phyloP scores from a whole-genome alignment of 1,140 invertebrate species.

The Contarinia nasturtii region DNA sequence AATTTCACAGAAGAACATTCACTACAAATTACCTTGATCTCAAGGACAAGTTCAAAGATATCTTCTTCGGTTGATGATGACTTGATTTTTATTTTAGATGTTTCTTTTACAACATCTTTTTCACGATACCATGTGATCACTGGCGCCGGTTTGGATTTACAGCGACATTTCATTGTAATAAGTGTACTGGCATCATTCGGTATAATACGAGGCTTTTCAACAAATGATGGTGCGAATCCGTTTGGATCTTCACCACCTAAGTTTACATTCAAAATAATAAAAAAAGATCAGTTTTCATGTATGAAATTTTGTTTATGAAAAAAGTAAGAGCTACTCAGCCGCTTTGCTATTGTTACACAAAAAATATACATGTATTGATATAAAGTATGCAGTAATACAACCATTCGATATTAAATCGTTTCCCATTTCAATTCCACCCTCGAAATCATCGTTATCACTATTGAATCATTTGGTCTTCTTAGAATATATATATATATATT shows the following conservation, averaged over 20 bases:
- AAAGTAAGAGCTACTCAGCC: no score
- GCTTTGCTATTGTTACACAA: no score
- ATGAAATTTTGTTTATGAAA: no score
- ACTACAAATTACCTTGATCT: conserved; percentile 50
- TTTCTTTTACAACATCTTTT: conserved; percentile 63
- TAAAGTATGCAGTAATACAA: no score
- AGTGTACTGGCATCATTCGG: conserved; percentile 89
- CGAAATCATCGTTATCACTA: no score
- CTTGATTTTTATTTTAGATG: conserved; percentile 69
- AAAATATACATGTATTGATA: no score
- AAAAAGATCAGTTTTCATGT: no score
- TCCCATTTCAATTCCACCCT: no score
- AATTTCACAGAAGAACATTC: not conserved
- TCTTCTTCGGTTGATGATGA: conserved; percentile 57
- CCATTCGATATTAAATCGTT: no score
- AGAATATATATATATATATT: no score
- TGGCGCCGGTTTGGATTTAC: conserved; percentile 80
- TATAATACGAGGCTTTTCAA: conserved; percentile 93
- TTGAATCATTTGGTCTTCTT: no score
- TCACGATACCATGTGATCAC: conserved; percentile 81
- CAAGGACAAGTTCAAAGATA: conserved; percentile 70
- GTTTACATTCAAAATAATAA: no score
- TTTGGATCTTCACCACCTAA: conserved; percentile 77
- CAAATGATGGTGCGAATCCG: conserved; percentile 82
- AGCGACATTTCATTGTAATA: conserved; percentile 90